Evolutionary conservation across 2,113 vertebrate species (phyloP).

Genomic region (Caloenas nicobarica): DNA sequence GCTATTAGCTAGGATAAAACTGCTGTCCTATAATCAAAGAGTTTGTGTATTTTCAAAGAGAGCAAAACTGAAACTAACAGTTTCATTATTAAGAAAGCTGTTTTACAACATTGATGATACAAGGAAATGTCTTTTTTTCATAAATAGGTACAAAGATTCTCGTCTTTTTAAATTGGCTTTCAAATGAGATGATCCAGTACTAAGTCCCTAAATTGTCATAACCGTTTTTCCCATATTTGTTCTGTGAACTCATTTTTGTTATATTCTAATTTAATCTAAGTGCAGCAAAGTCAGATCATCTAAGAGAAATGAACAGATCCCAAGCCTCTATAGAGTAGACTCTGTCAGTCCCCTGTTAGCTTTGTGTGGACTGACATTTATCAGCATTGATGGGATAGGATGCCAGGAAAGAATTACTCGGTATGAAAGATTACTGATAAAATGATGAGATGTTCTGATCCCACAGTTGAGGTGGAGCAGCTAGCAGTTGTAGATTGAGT

Average conservation of each 20-base stretch:
- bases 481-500: constrained; percentile 1
- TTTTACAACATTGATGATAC: background rate
- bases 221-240: background rate
- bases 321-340: background rate
- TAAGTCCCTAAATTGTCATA: background rate
- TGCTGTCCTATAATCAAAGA: background rate
- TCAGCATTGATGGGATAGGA: constrained; percentile 20
- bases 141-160: background rate
- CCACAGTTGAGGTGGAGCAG: background rate
- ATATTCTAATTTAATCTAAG: background rate
- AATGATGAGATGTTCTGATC: constrained; percentile 16
- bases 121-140: background rate
- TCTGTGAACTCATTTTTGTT: background rate
- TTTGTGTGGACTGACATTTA: background rate
- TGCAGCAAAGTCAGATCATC: background rate
- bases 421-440: constrained; percentile 15
- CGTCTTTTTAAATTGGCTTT: background rate
- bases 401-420: constrained; percentile 7
- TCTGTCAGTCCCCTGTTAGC: background rate
- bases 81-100: background rate
- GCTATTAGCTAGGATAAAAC: background rate
- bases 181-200: background rate
- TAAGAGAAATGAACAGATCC: background rate
- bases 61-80: rapidly evolving
- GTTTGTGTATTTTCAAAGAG: background rate